A percentile compares a stretch with the other conserved stretches of the same genome.
Conservation (phyloP, 2,888 invertebrate species). For the Buathra laborator region DNA sequence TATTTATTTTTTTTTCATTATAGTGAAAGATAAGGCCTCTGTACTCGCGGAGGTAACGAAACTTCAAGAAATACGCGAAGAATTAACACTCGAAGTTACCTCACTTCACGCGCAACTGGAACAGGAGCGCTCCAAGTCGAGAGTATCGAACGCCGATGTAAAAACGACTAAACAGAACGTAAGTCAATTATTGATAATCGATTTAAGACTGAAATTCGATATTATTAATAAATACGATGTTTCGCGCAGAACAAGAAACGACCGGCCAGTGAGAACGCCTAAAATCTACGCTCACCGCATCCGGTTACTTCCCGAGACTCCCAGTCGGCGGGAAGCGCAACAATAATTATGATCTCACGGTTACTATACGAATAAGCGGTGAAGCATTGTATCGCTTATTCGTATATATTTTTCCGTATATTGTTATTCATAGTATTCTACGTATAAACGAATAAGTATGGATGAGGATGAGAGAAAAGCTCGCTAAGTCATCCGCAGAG, state of each 20-base stretch:
- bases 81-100: slow-evolving; percentile 90
- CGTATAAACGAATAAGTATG: slow-evolving; percentile 25
- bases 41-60: slow-evolving; percentile 91
- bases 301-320: neutral
- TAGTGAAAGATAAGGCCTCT: slow-evolving; percentile 93
- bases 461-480: slow-evolving; percentile 9
- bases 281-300: slow-evolving; percentile 63
- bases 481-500: neutral
- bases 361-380: slow-evolving; percentile 33
- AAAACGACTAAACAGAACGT: slow-evolving; percentile 83
- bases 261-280: slow-evolving; percentile 81
- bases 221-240: neutral
- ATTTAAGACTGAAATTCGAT: neutral
- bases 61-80: slow-evolving; percentile 89
- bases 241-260: slow-evolving; percentile 80
- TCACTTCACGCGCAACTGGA: slow-evolving; percentile 90
- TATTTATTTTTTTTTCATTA: slow-evolving; percentile 67
- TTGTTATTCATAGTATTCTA: slow-evolving; percentile 17
- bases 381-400: slow-evolving; percentile 21
- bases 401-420: slow-evolving; percentile 37
- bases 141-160: slow-evolving; percentile 86
- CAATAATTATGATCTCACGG: slow-evolving; percentile 57
- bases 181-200: slow-evolving; percentile 63
- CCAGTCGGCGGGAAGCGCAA: slow-evolving; percentile 10
- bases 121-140: slow-evolving; percentile 90